Conservation (phyloP, 2,113 vertebrate genomes). For the Rhineura floridana region DNA sequence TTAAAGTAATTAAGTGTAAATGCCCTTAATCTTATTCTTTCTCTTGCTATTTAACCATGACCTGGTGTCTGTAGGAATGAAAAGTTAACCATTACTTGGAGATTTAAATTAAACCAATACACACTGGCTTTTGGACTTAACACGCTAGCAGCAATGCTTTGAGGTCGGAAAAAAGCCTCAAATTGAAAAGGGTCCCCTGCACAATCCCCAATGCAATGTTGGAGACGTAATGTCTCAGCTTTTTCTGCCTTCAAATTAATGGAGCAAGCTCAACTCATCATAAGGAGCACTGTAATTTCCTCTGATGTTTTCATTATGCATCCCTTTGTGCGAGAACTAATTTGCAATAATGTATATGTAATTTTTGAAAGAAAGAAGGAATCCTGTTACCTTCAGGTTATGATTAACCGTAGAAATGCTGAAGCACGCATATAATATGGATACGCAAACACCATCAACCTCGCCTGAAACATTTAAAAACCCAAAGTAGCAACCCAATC, state of each 20-base stretch:
- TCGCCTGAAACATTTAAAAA: slow-evolving; percentile 32
- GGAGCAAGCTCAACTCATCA: slow-evolving; percentile 66
- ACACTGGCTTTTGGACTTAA: slow-evolving; percentile 64
- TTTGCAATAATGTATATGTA: slow-evolving; percentile 75
- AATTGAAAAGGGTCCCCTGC: slow-evolving; percentile 49
- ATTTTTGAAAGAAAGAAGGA: slow-evolving; percentile 70
- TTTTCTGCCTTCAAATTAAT: slow-evolving; percentile 73
- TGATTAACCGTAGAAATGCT: slow-evolving; percentile 68
- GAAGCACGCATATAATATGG: slow-evolving; percentile 56
- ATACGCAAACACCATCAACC: slow-evolving; percentile 55
- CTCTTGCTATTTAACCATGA: slow-evolving; percentile 62
- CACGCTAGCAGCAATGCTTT: slow-evolving; percentile 52
- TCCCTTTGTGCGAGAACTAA: slow-evolving; percentile 71
- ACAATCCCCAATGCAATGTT: slow-evolving; percentile 52
- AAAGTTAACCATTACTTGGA: slow-evolving; percentile 68
- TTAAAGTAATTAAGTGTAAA: slow-evolving; percentile 50
- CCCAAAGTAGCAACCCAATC: slow-evolving; percentile 50
- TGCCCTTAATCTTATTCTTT: slow-evolving; percentile 62
- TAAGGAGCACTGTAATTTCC: slow-evolving; percentile 70
- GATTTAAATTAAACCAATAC: slow-evolving; percentile 66
- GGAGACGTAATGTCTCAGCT: slow-evolving; percentile 66
- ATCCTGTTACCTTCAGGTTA: slow-evolving; percentile 66
- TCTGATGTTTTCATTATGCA: slow-evolving; percentile 74
- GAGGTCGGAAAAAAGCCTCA: slow-evolving; percentile 31
- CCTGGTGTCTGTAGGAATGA: slow-evolving; percentile 57